Base-by-base conservation (phyloP, 1,140 invertebrate species). In the Drosophila repletoides region DNA sequence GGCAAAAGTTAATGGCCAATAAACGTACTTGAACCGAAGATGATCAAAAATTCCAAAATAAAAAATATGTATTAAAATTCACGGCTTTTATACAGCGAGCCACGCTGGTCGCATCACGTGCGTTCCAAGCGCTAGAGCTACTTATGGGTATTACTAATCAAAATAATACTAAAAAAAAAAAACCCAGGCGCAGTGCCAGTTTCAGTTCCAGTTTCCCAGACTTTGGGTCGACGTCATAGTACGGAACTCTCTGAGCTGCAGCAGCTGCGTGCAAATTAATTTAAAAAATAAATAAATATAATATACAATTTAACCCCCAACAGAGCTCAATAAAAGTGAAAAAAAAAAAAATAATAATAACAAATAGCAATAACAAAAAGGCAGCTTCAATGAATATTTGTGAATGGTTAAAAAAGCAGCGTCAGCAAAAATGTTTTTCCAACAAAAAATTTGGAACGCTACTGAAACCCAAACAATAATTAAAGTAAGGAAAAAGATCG, bases 21-120 rank as follows among this genome's bases (percentile, higher is more conserved):
- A 86, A 86, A 84, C 80, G 61, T 53, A 61, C 80, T 86, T 86
- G 79, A 84, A 84, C 79, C 60, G 58, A 55, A 28, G 31, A 61
- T 76, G n/a, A n/a, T 69, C 64, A 31, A 29, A 52, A 75, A 75
- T 52, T 55, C 36, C 55, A 26, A 52, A 63, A 28, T 28, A 10
- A n/a, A 33, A 43, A 10, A 24, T 43, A 33, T 55, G n/a, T n/a
- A n/a, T n/a, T n/a, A n/a, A n/a, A n/a, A n/a, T 55, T 55, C 38
- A 29, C 38, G 31, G 17, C 9, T 43, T 55, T 2, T 34, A 19
- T 55, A 19, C 24, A 24, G 46, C 36, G 29, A 61, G 61, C 63
- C 66, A 79, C 79, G 79, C 36, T 65, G 58, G 15, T 0, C 2
- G 17, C 41, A 61, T 83, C 79, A 83, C 79, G 79, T 80, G 80